Conservation (phyloP, 1,140 invertebrate species). For the Pseudomyrmex pallidus region DNA sequence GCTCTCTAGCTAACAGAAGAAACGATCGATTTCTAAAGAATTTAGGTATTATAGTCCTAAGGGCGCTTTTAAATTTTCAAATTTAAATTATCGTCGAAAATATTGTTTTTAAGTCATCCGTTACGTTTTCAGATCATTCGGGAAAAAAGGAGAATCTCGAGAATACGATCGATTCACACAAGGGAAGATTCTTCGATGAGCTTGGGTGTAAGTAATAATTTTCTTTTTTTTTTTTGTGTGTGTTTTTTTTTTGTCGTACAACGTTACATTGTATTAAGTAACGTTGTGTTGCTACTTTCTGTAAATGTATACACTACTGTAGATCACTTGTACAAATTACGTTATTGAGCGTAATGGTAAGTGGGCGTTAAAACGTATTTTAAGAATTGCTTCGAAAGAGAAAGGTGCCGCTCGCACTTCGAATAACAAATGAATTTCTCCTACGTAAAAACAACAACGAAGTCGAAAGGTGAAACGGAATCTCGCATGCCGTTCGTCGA, state of each 20-base stretch:
- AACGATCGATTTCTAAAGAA: slow-evolving; percentile 79
- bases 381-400: slow-evolving; percentile 48
- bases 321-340: not conserved
- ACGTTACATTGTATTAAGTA: slow-evolving; percentile 9
- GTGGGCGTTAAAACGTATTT: slow-evolving; percentile 55
- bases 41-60: slow-evolving; percentile 73
- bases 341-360: slow-evolving; percentile 5
- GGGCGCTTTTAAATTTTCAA: not conserved
- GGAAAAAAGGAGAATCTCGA: slow-evolving; percentile 68
- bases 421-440: slow-evolving; percentile 51
- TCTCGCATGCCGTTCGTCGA: too few relatives aligned
- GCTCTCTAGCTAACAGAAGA: slow-evolving; percentile 66
- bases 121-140: slow-evolving; percentile 69
- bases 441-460: too few relatives aligned
- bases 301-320: not conserved
- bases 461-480: not conserved
- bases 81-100: not conserved
- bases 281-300: not conserved
- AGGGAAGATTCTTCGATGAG: slow-evolving; percentile 86
- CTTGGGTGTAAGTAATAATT: slow-evolving; percentile 85
- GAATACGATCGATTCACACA: slow-evolving; percentile 70
- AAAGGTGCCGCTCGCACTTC: slow-evolving; percentile 22
- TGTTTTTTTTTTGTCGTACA: not conserved
- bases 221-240: not conserved
- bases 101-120: slow-evolving; percentile 4